Evolutionary conservation across 2,888 invertebrate genomes (phyloP).

Genomic region (Agrochola lota): DNA sequence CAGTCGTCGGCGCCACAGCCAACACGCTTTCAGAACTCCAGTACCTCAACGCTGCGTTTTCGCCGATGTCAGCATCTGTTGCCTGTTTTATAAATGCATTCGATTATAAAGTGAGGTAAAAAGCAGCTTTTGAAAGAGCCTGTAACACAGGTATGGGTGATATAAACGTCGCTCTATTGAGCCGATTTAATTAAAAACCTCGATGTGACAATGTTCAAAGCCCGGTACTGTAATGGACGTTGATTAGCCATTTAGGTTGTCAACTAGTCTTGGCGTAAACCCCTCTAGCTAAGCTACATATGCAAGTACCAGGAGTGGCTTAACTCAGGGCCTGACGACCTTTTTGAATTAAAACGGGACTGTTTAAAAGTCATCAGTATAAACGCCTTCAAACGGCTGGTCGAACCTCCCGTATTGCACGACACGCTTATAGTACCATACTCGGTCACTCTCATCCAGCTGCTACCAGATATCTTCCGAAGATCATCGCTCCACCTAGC

Average conservation of each 20-base stretch:
- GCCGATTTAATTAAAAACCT: not conserved
- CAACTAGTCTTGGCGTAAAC: not conserved
- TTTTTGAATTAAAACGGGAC: not conserved
- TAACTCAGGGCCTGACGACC: not conserved
- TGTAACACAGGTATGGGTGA: not conserved
- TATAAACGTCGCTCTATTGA: not conserved
- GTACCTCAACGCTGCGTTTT: slow-evolving; percentile 87
- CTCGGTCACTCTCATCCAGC: not conserved
- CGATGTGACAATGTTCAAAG: not conserved
- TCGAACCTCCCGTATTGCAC: not conserved
- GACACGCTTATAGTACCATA: no score
- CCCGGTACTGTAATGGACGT: not conserved
- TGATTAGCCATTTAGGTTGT: not conserved
- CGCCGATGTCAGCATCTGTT: slow-evolving; percentile 89
- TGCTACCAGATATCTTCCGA: not conserved
- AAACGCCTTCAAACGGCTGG: not conserved
- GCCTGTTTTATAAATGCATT: slow-evolving; percentile 79
- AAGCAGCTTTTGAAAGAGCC: not conserved
- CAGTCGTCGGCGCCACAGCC: slow-evolving; percentile 90
- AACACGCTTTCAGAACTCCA: slow-evolving; percentile 84
- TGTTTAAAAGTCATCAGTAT: not conserved
- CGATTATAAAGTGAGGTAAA: not conserved
- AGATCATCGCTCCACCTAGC: not conserved
- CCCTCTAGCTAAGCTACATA: not conserved
- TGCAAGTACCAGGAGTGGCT: not conserved